Conservation (phyloP, 2,888 invertebrate genomes). For the Eupithecia abbreviata region DNA sequence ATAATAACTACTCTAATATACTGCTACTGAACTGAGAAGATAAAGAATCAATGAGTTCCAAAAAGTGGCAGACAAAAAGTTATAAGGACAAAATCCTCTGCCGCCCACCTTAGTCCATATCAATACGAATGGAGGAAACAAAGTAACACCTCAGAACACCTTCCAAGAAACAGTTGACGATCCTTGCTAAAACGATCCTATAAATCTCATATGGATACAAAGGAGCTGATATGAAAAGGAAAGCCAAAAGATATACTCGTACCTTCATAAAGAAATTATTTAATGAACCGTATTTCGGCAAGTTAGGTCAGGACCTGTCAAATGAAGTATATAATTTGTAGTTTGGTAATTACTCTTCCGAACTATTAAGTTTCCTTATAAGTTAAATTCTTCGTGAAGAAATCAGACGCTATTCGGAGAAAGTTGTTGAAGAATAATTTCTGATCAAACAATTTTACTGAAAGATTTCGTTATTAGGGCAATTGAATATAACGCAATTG, state of each 20-base stretch:
- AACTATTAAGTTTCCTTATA: slow-evolving; percentile 1
- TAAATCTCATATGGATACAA: slow-evolving; percentile 10
- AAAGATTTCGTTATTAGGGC: slow-evolving; percentile 1
- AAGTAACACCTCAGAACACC: too few relatives aligned
- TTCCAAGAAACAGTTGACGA: slow-evolving; percentile 29
- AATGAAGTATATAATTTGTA: neutral
- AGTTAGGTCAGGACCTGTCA: neutral
- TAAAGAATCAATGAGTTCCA: neutral
- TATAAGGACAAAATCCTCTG: slow-evolving; percentile 8
- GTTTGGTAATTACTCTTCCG: neutral
- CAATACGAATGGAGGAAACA: slow-evolving; percentile 29
- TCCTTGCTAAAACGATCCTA: slow-evolving; percentile 22
- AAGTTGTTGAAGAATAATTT: slow-evolving; percentile 7
- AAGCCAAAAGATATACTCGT: neutral
- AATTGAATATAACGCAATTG: neutral
- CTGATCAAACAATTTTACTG: neutral
- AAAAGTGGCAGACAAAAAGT: neutral
- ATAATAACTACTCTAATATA: neutral
- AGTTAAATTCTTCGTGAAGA: neutral
- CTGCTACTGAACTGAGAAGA: neutral
- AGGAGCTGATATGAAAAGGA: neutral
- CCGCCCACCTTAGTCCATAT: slow-evolving; percentile 31
- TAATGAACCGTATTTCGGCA: neutral
- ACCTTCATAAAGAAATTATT: neutral
- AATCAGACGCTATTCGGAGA: neutral